Percentiles rank a stretch among this genome's conserved stretches.
Evolutionary conservation across 23 tunicate species (phyloP).

Genomic region (Botrylloides violaceus): DNA sequence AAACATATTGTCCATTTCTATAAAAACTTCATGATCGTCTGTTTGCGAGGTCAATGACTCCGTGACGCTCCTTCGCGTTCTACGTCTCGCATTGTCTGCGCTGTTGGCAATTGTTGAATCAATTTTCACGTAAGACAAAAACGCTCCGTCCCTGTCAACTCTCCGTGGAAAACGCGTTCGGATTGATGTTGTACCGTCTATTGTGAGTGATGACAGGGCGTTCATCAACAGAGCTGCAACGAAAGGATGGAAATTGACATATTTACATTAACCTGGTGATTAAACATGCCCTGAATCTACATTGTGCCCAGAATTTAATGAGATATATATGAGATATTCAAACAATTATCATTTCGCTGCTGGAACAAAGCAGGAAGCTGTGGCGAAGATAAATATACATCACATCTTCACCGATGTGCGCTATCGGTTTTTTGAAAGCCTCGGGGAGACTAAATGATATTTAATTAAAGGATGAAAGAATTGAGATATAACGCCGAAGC

Average conservation of each 20-base stretch:
- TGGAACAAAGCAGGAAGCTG: neutral
- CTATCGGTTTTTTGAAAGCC: neutral
- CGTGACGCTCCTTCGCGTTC: conserved; percentile 35
- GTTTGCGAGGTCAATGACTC: conserved; percentile 33
- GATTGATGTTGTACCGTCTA: neutral
- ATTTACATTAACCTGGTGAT: neutral
- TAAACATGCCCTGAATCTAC: neutral
- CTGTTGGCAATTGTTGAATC: conserved; percentile 21
- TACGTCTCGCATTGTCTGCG: conserved; percentile 2
- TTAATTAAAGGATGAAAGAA: neutral
- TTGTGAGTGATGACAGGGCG: conserved; percentile 8
- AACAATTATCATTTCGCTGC: too few species aligned
- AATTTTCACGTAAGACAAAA: conserved; percentile 52
- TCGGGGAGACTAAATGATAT: neutral
- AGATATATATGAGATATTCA: neutral
- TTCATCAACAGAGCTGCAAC: conserved; percentile 13
- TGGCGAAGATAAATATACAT: neutral
- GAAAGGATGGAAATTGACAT: neutral
- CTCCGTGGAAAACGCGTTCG: conserved; percentile 27
- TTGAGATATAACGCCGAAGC: too few species aligned
- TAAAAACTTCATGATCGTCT: conserved; percentile 66
- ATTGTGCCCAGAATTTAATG: neutral
- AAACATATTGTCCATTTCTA: conserved; percentile 52
- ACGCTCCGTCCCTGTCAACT: conserved; percentile 41
- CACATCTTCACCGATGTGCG: neutral